Conservation (phyloP, 2,888 invertebrate species). For the Saturnia pavonia region DNA sequence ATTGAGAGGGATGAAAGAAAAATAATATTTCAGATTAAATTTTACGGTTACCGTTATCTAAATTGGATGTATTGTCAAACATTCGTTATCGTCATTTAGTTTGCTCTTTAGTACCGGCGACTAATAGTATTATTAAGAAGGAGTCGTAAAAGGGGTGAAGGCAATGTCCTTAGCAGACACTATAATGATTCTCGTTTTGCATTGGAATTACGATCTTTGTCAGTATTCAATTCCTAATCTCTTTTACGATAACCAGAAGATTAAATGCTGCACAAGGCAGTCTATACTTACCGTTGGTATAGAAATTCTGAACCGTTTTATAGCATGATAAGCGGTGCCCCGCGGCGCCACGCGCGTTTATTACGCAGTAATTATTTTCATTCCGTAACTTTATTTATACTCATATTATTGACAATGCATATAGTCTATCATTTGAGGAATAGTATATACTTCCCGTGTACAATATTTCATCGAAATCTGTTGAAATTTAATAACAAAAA, state of each 20-base stretch:
- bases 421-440: too few species aligned
- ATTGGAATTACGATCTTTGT: background rate
- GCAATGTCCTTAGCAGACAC: conserved; percentile 7
- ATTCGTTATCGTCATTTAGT: background rate
- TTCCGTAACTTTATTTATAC: too few species aligned
- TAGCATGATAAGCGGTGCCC: too few species aligned
- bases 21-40: background rate
- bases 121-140: conserved; percentile 4
- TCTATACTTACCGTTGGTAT: background rate
- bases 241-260: background rate
- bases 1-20: background rate
- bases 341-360: too few species aligned
- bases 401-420: too few species aligned
- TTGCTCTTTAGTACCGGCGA: background rate
- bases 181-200: conserved; percentile 4
- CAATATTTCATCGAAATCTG: too few species aligned
- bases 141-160: conserved; percentile 11
- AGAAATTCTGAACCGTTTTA: too few species aligned
- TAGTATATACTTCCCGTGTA: too few species aligned
- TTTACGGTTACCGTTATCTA: background rate
- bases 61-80: background rate
- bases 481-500: too few species aligned
- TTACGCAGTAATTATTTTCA: too few species aligned
- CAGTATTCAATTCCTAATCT: conserved; percentile 3
- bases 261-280: background rate